Evolutionary conservation across 2,113 vertebrate species (phyloP).

Genomic region (Hippoglossus stenolepis): DNA sequence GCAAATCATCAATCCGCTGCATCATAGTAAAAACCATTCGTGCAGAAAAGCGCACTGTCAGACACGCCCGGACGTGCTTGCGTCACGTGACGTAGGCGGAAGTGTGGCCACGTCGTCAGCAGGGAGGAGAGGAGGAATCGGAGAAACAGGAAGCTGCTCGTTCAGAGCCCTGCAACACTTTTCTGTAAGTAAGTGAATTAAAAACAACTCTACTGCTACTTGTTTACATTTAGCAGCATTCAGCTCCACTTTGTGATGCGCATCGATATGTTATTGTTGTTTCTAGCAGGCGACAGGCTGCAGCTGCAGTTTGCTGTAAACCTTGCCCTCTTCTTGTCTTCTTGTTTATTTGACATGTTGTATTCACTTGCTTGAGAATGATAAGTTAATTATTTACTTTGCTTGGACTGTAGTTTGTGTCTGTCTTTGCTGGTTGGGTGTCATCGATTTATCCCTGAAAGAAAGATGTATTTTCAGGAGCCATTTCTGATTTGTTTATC

Average conservation of each 20-base stretch:
- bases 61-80: background rate
- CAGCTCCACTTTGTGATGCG: background rate
- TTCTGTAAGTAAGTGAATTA: constrained; percentile 33
- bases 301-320: background rate
- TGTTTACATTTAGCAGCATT: background rate
- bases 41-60: background rate
- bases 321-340: constrained; percentile 38
- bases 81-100: constrained; percentile 51
- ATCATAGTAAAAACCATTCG: background rate
- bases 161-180: too few species aligned
- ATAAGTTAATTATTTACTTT: background rate
- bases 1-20: too few species aligned
- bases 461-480: background rate
- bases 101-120: constrained; percentile 57
- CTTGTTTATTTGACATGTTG: background rate
- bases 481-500: background rate
- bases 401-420: background rate
- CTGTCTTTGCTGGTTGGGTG: background rate
- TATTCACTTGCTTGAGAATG: background rate
- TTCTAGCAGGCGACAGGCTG: background rate
- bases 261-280: background rate
- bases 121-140: background rate
- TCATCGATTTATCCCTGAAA: background rate
- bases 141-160: constrained; percentile 28
- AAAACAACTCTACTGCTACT: background rate